Evolutionary conservation across 2,797 vertebrate genomes (phyloP), one percentile per base, ranked within the genome.

Genomic region (Tragelaphus oryx): DNA sequence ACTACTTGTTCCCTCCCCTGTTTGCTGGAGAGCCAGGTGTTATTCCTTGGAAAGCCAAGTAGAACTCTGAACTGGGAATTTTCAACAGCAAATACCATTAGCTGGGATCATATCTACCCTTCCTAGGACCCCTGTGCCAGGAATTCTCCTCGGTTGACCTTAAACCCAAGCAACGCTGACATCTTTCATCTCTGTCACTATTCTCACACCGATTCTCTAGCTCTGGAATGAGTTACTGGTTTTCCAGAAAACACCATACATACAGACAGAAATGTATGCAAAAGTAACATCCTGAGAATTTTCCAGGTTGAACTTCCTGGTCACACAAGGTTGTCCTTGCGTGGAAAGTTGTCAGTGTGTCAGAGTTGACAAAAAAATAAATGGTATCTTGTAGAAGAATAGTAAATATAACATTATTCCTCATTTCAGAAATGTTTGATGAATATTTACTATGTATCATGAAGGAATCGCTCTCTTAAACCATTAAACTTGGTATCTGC

Each of bases 381-480:
- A 62, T 82, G 68, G 6, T 33, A 86, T 50, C 22, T 68, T 46
- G 5, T 33, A 80, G 24, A 81, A 91, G 55, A 87, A 60, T 20
- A 54, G 55, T 57, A 81, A 30, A 87, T 26, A 79, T 74, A 82
- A 52, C 9, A 92, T 82, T 20, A 81, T 82, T 93, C 82, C 55
- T 95, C 80, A 62, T 89, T 95, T 6, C 28, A 94, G 50, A 92
- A 93, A 60, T 16, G 50, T 76, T 87, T 86, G 71, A n/a, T 87
- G 26, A 89, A 68, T 76, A 84, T 28, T 86, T 80, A 30, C 46
- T 60, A 74, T 50, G 41, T 44, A 46, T 57, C 10, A 74, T 30
- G 50, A 71, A 87, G 37, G 0, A 85, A 75, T 52, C 68, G 5
- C 4, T 92, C 33, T 80, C 33, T 89, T 68, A 89, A 80, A 75